Base-by-base conservation (phyloP, 2,113 vertebrate genomes). In the Chionodraco myersi region DNA sequence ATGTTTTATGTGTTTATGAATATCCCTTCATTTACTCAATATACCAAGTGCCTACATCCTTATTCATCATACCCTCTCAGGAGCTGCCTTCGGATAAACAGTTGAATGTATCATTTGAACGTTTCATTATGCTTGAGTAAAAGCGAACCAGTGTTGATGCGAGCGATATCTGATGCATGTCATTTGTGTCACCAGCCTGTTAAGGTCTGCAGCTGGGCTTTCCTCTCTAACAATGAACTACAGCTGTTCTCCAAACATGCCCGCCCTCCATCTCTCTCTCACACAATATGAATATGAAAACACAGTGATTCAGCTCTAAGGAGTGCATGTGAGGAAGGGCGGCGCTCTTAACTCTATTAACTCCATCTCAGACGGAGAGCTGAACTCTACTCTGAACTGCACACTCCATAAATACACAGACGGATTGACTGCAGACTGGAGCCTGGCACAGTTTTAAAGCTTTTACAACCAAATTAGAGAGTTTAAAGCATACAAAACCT, bases 211-310 rank as follows among this genome's bases (percentile, higher is more conserved):
- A 75, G 76, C 75, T 72, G 69, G 57, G 59, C 64, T 80, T 57
- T 66, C 75, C 65, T 65, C 69, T 72, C 66, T 77, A 30, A 81
- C 83, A 83, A 72, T 75, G 45, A 56, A 47, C 57, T 68, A 64
- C 83, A 90, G 88, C 77, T 90, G 85, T 79, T 68, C 74, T 36
- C 75, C 65, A 53, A 66, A 82, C 75, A 58, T 51, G 54, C 45
- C 66, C 36, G 51, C 60, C 64, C 72, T 81, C 73, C 70, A 2
- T 62, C 79, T 69, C 70, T 23, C 10, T 2, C 51, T 16, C 72
- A 15, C 80, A 41, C 79, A 72, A 8, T 73, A 51, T 84, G 58
- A 79, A 84, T 79, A 79, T 74, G 77, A 73, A 86, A 83, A 83
- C 76, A 54, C 13, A 0, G 67, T 65, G 80, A 73, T 83, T 86